Evolutionary conservation across 2,113 vertebrate genomes (phyloP).

Genomic region (Ammospiza caudacuta): DNA sequence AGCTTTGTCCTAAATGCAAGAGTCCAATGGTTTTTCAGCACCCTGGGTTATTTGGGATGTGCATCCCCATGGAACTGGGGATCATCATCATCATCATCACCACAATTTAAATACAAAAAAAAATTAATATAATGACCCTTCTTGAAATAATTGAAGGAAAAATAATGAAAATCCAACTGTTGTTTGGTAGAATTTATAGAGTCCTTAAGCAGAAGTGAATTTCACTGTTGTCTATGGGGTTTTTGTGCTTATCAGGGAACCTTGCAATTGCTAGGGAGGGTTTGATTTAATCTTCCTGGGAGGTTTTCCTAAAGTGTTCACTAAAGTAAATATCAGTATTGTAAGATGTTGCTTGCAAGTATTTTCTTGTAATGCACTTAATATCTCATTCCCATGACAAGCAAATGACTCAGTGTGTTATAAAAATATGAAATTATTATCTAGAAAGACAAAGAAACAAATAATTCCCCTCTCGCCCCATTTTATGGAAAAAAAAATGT

Average conservation of each 20-base stretch:
- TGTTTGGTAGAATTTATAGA: background rate
- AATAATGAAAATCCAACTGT: background rate
- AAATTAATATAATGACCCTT: fast-evolving
- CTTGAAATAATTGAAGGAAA: background rate
- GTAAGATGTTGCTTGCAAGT: background rate
- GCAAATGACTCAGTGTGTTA: background rate
- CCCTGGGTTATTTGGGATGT: background rate
- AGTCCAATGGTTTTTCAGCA: background rate
- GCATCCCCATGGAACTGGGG: background rate
- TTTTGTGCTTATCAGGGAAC: background rate
- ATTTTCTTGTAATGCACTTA: background rate
- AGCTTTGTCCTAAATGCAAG: background rate
- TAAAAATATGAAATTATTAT: background rate
- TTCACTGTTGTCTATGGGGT: background rate
- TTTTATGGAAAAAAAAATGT: background rate
- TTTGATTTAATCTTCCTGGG: background rate
- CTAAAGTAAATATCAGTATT: background rate
- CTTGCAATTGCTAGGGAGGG: background rate
- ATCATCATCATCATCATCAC: background rate
- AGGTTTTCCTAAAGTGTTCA: background rate
- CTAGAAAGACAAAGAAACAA: background rate
- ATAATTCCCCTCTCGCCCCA: background rate
- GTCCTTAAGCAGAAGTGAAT: background rate
- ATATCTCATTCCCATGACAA: background rate
- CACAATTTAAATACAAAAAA: background rate